Percentiles rank a stretch among this genome's conserved stretches.
Evolutionary conservation across 2,113 vertebrate species (phyloP).

Genomic region (Callipepla californica): DNA sequence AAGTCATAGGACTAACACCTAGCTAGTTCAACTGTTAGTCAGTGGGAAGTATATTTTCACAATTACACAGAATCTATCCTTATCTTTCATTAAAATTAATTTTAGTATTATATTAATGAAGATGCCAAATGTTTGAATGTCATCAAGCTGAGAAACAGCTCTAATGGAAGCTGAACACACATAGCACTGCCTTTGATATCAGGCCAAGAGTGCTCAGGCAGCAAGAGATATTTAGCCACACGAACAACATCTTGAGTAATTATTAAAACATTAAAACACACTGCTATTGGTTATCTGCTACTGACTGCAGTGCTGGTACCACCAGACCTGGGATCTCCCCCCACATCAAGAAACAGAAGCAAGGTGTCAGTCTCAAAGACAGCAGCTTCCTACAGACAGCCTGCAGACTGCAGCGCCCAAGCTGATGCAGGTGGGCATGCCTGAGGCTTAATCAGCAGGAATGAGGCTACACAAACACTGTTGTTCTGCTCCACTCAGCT

Average conservation of each 20-base stretch:
- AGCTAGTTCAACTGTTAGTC: not conserved
- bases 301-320: not conserved
- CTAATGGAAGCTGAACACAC: not conserved
- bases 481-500: not conserved
- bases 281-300: not conserved
- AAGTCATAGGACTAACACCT: not conserved
- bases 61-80: not conserved
- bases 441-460: not conserved
- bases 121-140: not conserved
- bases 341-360: not conserved
- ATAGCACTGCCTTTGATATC: not conserved
- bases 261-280: not conserved
- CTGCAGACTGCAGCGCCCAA: not conserved
- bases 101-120: not conserved
- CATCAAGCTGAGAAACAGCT: not conserved
- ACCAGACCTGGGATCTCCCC: not conserved
- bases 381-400: not conserved
- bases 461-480: not conserved
- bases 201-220: not conserved
- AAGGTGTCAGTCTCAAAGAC: not conserved
- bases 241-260: not conserved
- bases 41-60: not conserved
- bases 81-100: not conserved
- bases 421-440: not conserved
- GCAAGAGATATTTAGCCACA: not conserved